These are phyloP conservation scores for Gibbula magus DNA, from an alignment of 2,888 invertebrate genomes.

Conservation along the genomic window DNA sequence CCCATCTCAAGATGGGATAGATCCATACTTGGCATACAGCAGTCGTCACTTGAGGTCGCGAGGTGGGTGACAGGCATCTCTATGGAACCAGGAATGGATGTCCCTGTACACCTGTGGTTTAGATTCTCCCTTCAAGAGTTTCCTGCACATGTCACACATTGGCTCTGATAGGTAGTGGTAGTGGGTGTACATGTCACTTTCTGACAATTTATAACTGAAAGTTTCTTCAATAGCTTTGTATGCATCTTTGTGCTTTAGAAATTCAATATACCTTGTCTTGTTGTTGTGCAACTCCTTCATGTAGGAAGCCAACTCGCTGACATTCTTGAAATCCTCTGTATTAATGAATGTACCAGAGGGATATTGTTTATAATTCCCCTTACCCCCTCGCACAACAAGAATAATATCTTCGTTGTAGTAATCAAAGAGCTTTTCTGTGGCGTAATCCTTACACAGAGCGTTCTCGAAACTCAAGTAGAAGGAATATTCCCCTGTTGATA, in stretches of 20 bases:
- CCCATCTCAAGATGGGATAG: too few relatives aligned
- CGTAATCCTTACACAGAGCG: constrained; percentile 2
- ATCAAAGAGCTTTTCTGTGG: background rate
- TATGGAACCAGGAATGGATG: too few relatives aligned
- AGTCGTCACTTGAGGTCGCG: too few relatives aligned
- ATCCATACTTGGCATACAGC: too few relatives aligned
- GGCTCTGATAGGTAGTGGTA: background rate
- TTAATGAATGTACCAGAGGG: too few relatives aligned
- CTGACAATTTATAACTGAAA: background rate
- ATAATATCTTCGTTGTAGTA: background rate
- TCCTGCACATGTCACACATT: background rate
- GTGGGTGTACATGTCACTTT: background rate
- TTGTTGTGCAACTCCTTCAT: too few relatives aligned
- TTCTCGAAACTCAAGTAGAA: constrained; percentile 7
- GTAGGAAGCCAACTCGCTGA: too few relatives aligned
- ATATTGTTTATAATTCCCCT: too few relatives aligned
- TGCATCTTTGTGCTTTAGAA: background rate
- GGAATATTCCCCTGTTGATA: background rate
- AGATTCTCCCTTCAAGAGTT: background rate
- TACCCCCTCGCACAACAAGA: background rate
- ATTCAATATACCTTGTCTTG: background rate
- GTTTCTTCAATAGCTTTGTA: background rate
- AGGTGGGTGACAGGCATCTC: too few relatives aligned
- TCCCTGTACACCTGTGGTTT: too few relatives aligned
- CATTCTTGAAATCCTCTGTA: too few relatives aligned